phyloP scores from a whole-genome alignment of 2,888 invertebrate genomes.

The Anaspis maculata region DNA sequence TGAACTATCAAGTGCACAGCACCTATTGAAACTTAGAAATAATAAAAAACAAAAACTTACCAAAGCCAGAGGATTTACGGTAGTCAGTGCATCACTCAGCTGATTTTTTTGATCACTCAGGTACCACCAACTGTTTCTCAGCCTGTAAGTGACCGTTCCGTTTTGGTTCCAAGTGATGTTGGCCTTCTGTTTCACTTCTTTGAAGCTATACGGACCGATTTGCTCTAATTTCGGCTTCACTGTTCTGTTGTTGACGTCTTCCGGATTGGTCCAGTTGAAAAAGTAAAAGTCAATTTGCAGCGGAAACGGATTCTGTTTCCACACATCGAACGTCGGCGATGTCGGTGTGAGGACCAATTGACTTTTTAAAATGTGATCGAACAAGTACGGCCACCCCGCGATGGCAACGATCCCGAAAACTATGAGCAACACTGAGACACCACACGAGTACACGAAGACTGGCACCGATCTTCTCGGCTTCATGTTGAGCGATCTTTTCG shows the following conservation, averaged over 20 bases:
- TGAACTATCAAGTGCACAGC: too few species aligned
- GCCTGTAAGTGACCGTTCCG: constrained; percentile 63
- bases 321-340: constrained; percentile 56
- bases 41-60: too few species aligned
- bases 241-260: constrained; percentile 49
- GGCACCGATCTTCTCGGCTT: constrained; percentile 1
- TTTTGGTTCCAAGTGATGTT: constrained; percentile 65
- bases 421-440: constrained; percentile 2
- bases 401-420: constrained; percentile 3
- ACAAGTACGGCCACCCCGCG: constrained; percentile 10
- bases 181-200: constrained; percentile 61
- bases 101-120: constrained; percentile 59
- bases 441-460: constrained; percentile 2
- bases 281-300: constrained; percentile 60
- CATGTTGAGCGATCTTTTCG: constrained; percentile 2
- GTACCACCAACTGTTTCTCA: constrained; percentile 58
- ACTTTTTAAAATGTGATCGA: constrained; percentile 17
- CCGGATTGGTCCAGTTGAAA: constrained; percentile 76
- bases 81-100: constrained; percentile 51
- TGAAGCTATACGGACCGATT: constrained; percentile 57
- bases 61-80: constrained; percentile 68
- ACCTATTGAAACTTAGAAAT: too few species aligned
- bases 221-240: constrained; percentile 49
- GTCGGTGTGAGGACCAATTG: constrained; percentile 47
- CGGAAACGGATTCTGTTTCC: constrained; percentile 60